phyloP scores from a whole-genome alignment of 2,888 invertebrate species.

The Chaetogeoica ovagalla region DNA sequence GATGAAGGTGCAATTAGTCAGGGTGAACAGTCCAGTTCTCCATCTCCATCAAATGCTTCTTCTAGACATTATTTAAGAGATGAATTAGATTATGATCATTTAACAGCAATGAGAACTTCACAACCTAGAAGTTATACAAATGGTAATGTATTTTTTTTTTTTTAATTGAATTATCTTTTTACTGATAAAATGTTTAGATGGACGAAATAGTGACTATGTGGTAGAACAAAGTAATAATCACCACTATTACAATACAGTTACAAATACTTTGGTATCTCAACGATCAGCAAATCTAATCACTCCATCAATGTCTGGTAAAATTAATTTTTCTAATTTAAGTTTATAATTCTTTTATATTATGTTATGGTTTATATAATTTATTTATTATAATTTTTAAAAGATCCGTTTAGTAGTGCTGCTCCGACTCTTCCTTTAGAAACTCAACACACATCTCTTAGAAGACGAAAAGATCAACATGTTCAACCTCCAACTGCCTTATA shows the following conservation, averaged over 20 bases:
- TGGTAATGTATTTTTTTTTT: slow-evolving; percentile 12
- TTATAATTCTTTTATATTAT: background rate
- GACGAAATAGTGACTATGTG: slow-evolving; percentile 55
- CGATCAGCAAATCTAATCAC: slow-evolving; percentile 45
- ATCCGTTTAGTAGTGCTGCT: slow-evolving; percentile 39
- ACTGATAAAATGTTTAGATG: slow-evolving; percentile 48
- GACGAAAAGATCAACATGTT: slow-evolving; percentile 60
- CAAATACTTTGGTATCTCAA: slow-evolving; percentile 41
- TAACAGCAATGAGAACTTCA: slow-evolving; percentile 47
- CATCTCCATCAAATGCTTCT: slow-evolving; percentile 47
- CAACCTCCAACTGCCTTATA: slow-evolving; percentile 58
- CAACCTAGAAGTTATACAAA: slow-evolving; percentile 41
- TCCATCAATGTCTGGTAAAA: slow-evolving; percentile 45
- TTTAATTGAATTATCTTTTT: background rate
- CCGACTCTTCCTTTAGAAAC: slow-evolving; percentile 58
- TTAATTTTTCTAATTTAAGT: background rate
- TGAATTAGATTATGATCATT: slow-evolving; percentile 51
- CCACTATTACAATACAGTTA: slow-evolving; percentile 54
- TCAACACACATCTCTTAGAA: slow-evolving; percentile 62
- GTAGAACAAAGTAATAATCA: slow-evolving; percentile 55
- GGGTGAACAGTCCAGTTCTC: slow-evolving; percentile 50
- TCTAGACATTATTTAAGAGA: slow-evolving; percentile 52
- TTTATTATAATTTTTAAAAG: slow-evolving; percentile 12
- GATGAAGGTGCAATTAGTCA: slow-evolving; percentile 61
- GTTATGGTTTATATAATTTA: slow-evolving; percentile 2